phyloP scores from a whole-genome alignment of 2,888 invertebrate genomes.

The Polietes domitor region DNA sequence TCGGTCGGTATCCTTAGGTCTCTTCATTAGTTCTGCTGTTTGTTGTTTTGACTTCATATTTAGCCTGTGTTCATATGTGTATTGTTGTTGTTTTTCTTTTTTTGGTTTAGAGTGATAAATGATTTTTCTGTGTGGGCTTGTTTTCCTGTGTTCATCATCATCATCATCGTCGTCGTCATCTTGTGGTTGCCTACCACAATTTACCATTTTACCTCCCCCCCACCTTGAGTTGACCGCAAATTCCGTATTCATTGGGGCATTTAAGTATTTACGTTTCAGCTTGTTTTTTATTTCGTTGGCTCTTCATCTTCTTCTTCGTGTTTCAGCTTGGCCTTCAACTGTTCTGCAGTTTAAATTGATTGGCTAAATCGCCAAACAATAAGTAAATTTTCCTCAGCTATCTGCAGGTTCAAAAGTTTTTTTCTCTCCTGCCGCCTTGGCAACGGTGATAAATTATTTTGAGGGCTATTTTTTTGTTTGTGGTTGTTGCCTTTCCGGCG shows the following conservation, averaged over 20 bases:
- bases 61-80: background rate
- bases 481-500: background rate
- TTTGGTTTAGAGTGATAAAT: conserved; percentile 57
- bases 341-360: conserved; percentile 62
- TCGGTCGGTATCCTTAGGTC: background rate
- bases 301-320: background rate
- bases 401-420: conserved; percentile 42
- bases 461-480: background rate
- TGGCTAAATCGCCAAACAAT: conserved; percentile 57
- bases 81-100: background rate
- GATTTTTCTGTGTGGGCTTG: conserved; percentile 20
- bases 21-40: conserved; percentile 6
- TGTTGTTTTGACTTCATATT: conserved; percentile 15
- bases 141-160: background rate
- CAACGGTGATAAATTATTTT: conserved; percentile 36
- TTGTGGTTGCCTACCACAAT: conserved; percentile 14
- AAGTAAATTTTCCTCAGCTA: background rate
- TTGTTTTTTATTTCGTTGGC: background rate
- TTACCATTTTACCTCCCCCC: conserved; percentile 4
- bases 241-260: conserved; percentile 61
- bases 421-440: background rate
- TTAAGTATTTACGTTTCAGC: conserved; percentile 40
- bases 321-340: conserved; percentile 2
- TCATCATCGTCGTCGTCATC: background rate
- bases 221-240: conserved; percentile 62